These are phyloP conservation scores for Chaetophractus vellerosus DNA, from an alignment of 2,797 vertebrate genomes.

Conservation along the genomic window DNA sequence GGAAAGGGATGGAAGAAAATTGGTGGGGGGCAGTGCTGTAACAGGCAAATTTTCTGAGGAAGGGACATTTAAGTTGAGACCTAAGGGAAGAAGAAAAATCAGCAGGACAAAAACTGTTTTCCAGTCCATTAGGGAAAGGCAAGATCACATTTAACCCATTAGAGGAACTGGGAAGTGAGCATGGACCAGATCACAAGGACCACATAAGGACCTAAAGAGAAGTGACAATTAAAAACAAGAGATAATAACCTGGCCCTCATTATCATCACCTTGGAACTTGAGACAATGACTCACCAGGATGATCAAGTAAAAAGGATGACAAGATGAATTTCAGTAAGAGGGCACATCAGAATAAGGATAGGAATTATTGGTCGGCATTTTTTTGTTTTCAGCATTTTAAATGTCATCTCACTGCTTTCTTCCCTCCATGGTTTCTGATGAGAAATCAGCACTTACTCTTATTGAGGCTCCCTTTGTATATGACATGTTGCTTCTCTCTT, in stretches of 20 bases:
- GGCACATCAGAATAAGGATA: neutral
- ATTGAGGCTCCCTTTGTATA: too few relatives aligned
- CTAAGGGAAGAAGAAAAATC: neutral
- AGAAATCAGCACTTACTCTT: too few relatives aligned
- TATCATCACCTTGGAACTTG: neutral
- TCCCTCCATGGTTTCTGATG: too few relatives aligned
- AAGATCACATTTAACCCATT: neutral
- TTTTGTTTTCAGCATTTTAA: too few relatives aligned
- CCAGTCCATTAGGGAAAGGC: neutral
- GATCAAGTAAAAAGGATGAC: neutral
- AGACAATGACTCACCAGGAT: neutral
- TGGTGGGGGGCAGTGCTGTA: neutral
- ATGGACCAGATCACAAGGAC: neutral
- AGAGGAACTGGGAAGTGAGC: neutral
- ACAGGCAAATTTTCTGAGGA: neutral
- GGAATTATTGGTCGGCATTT: too few relatives aligned
- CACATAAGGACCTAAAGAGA: neutral
- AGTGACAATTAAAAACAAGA: neutral
- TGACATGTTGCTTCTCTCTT: too few relatives aligned
- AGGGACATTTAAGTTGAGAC: neutral
- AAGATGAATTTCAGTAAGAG: neutral
- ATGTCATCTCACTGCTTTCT: too few relatives aligned
- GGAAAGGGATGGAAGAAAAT: neutral
- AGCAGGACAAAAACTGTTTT: constrained; percentile 28
- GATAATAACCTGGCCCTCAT: neutral